These are phyloP conservation scores for Meloe dianella DNA, from an alignment of 2,888 invertebrate genomes.

Conservation along the genomic window DNA sequence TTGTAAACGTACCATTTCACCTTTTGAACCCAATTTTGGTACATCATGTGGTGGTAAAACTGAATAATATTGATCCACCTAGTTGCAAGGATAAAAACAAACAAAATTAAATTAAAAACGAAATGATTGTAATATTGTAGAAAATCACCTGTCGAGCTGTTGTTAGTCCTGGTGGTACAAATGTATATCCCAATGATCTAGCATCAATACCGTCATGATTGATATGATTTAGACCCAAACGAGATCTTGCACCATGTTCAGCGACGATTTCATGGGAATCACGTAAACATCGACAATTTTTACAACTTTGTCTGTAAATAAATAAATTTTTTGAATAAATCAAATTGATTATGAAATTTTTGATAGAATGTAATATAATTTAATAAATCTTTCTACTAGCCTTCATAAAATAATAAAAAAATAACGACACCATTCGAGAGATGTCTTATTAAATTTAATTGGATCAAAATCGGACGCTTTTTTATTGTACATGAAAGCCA, in stretches of 20 bases:
- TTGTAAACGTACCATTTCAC: constrained; percentile 80
- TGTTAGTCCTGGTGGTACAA: constrained; percentile 57
- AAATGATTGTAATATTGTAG: too few species aligned
- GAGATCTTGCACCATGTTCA: constrained; percentile 56
- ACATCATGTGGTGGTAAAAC: constrained; percentile 82
- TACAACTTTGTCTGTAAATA: constrained; percentile 83
- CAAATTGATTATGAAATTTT: constrained; percentile 16
- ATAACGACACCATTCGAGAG: neutral
- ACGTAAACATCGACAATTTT: constrained; percentile 89
- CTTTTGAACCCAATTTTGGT: constrained; percentile 69
- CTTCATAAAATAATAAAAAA: neutral
- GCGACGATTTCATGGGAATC: constrained; percentile 81
- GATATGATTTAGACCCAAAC: constrained; percentile 60
- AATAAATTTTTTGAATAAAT: too few species aligned
- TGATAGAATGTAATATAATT: neutral
- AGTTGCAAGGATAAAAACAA: constrained; percentile 48
- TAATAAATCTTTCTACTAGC: neutral
- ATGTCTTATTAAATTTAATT: constrained; percentile 8
- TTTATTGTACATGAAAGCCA: neutral
- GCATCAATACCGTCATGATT: constrained; percentile 66
- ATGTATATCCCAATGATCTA: constrained; percentile 56
- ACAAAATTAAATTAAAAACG: constrained; percentile 6
- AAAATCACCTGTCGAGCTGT: constrained; percentile 53
- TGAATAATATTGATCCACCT: constrained; percentile 94
- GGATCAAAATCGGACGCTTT: neutral